Evolutionary conservation across 2,797 vertebrate species (phyloP), one percentile per base, ranked within the genome.

Genomic region (Dromococcyx pavoninus): DNA sequence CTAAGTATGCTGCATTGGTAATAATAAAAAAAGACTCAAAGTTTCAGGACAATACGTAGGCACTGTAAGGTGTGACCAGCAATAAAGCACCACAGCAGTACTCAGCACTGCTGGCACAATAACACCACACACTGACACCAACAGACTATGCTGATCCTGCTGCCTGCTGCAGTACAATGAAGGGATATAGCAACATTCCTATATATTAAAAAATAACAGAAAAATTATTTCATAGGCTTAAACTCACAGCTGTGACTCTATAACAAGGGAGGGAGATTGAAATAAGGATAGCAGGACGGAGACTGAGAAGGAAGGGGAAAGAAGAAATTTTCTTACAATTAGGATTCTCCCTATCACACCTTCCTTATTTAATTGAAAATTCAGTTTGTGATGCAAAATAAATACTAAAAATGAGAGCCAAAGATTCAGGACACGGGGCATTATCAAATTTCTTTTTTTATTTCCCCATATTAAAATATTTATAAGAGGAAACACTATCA

Each of bases 101-200:
- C 10, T 53, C 0, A 0, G 6, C 30, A 6, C 4, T 13, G 30
- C 7, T 48, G 60, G 44, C 54, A 85, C 18, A 41, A 76, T 7
- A 23, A 54, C 13, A 23, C 18, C 56, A 41, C 43, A 51, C 30
- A 1, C n/a, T 11, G 27, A 9, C 43, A 65, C 28, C n/a, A 39
- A 3, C 1, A 43, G 17, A 44, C 53, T 64, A 2, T 0, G 6
- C 28, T 30, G 41, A 70, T 6, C 44, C 21, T 39, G 60, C 51
- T 58, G 62, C 44, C 27, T 5, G 25, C 48, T 44, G 48, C 70
- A 67, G 24, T 4, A 46, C 33, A 58, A 15, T 5, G 3, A 50
- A 80, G n/a, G 7, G 17, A 48, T 17, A 11, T 8, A 57, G 13
- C 8, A 35, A 16, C 10, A 37, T 3, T 7, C 32, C 4, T 7